Evolutionary conservation across 2,888 invertebrate species (phyloP).

Genomic region (Zhengitettix transpicula): DNA sequence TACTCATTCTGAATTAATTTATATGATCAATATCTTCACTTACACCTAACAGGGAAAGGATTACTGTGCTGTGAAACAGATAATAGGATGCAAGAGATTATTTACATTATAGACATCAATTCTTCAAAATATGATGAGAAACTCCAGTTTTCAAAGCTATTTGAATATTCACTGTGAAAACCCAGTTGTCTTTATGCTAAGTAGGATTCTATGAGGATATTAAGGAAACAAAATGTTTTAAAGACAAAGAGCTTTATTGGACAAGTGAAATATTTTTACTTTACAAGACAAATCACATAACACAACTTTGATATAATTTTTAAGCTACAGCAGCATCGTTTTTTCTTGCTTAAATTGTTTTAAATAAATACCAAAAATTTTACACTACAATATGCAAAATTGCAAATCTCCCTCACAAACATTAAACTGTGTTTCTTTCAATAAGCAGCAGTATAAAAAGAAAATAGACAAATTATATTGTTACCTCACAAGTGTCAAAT

Average conservation of each 20-base stretch:
- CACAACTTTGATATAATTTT: constrained; percentile 11
- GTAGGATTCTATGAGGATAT: too few species aligned
- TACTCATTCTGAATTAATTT: too few species aligned
- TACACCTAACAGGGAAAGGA: too few species aligned
- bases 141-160: too few species aligned
- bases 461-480: too few species aligned
- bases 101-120: too few species aligned
- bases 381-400: constrained; percentile 10
- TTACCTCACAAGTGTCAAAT: background rate
- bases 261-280: constrained; percentile 12
- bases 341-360: constrained; percentile 8
- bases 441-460: background rate
- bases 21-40: too few species aligned
- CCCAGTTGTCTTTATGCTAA: too few species aligned
- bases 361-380: constrained; percentile 9
- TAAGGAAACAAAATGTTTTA: background rate
- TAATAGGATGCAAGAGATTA: too few species aligned
- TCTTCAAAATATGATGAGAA: too few species aligned
- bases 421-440: background rate
- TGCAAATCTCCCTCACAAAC: constrained; percentile 5
- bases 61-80: too few species aligned
- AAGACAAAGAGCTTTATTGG: constrained; percentile 13
- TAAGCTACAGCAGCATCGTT: constrained; percentile 11
- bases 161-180: too few species aligned
- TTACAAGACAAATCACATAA: constrained; percentile 12